Evolutionary conservation across 2,888 invertebrate genomes (phyloP).

Genomic region (Leptura quadrifasciata): DNA sequence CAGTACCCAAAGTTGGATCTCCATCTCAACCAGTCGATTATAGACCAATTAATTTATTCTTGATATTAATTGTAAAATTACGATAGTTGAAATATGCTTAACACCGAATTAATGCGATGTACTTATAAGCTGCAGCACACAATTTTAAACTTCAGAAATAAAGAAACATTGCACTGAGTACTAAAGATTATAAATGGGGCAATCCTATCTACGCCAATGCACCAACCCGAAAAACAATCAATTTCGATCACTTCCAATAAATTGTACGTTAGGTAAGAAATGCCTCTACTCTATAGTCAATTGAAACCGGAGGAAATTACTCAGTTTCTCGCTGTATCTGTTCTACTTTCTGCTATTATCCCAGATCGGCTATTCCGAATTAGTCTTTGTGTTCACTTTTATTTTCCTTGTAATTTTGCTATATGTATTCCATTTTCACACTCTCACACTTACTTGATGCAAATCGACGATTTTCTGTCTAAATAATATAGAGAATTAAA

Average conservation of each 20-base stretch:
- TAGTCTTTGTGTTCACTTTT: constrained; percentile 39
- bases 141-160: constrained; percentile 5
- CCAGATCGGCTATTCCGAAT: constrained; percentile 39
- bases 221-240: constrained; percentile 36
- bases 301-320: constrained; percentile 39
- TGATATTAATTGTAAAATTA: too few relatives aligned
- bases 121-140: not conserved
- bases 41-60: too few relatives aligned
- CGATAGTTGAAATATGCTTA: too few relatives aligned
- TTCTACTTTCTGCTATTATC: constrained; percentile 38
- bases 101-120: too few relatives aligned
- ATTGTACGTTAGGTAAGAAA: constrained; percentile 42
- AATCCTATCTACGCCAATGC: constrained; percentile 34
- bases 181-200: constrained; percentile 13
- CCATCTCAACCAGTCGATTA: too few relatives aligned
- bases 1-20: too few relatives aligned
- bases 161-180: not conserved
- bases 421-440: constrained; percentile 31
- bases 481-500: too few relatives aligned
- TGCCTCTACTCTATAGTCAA: constrained; percentile 37
- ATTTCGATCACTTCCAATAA: constrained; percentile 37
- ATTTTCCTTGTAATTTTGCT: constrained; percentile 33
- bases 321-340: constrained; percentile 41
- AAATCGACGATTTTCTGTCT: not conserved
- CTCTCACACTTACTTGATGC: constrained; percentile 25